Evolutionary conservation across 64 coral and sea anemone genomes (phyloP).

Genomic region (Dendronephthya gigantea): DNA sequence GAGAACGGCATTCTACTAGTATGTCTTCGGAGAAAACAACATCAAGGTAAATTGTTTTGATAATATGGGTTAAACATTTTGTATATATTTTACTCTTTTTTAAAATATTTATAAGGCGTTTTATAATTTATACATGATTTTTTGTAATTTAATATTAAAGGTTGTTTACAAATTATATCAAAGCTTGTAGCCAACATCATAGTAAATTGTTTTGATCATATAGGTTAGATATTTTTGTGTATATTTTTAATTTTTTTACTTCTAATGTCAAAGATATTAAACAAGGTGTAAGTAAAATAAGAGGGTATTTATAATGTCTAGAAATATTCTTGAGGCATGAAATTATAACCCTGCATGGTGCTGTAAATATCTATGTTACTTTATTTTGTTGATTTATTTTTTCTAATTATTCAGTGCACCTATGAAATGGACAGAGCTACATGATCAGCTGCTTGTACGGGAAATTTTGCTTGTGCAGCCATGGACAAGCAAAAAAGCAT

Average conservation of each 20-base stretch:
- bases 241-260: neutral
- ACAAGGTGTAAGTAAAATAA: neutral
- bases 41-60: neutral
- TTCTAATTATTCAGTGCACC: conserved; percentile 17
- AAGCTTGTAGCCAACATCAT: neutral
- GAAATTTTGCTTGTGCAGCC: conserved; percentile 26
- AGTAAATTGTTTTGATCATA: neutral
- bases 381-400: neutral
- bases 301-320: neutral
- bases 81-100: too few species aligned
- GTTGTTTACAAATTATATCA: neutral
- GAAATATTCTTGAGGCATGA: neutral
- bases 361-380: neutral
- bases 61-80: neutral
- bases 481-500: conserved; percentile 33
- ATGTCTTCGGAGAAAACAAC: too few species aligned
- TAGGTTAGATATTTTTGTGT: neutral
- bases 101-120: neutral
- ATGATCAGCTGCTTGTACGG: conserved; percentile 15
- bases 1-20: neutral
- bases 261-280: neutral
- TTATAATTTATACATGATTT: too few species aligned
- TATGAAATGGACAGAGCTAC: conserved; percentile 32
- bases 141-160: neutral
- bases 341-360: neutral